A percentile compares a stretch with the other conserved stretches of the same genome.
These are phyloP conservation scores for Rhorus exstirpatorius DNA, from an alignment of 2,888 invertebrate species.

Conservation along the genomic window DNA sequence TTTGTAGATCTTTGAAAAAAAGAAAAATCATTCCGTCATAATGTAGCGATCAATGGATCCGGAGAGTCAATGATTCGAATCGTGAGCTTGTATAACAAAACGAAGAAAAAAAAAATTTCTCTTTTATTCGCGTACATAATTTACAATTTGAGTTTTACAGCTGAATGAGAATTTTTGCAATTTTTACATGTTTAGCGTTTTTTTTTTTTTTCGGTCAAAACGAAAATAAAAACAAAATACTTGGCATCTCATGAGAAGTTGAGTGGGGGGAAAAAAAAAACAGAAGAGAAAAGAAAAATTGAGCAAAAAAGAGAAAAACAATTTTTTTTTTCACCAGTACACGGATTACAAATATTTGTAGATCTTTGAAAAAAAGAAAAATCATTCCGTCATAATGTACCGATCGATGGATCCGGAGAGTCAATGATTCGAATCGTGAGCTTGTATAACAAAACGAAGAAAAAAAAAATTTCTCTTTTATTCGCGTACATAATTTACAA, in stretches of 20 bases:
- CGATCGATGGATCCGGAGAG: conserved; percentile 13
- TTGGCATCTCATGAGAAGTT: conserved; percentile 60
- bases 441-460: conserved; percentile 23
- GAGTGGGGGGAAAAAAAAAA: no score
- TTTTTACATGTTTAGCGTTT: conserved; percentile 81
- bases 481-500: conserved; percentile 85
- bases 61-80: conserved; percentile 9
- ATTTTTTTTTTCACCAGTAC: conserved; percentile 81
- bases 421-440: conserved; percentile 23
- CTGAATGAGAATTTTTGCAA: no score
- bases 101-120: no score
- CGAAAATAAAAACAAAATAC: conserved; percentile 69
- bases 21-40: conserved; percentile 32
- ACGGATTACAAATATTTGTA: conserved; percentile 76
- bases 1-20: conserved; percentile 65
- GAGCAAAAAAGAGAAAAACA: conserved; percentile 49
- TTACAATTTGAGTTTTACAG: no score
- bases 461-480: conserved; percentile 58
- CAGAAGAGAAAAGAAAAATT: conserved; percentile 54
- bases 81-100: no score
- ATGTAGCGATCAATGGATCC: conserved; percentile 24
- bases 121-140: no score
- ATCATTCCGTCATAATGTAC: conserved; percentile 37
- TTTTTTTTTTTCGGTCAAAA: conserved; percentile 73
- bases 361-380: conserved; percentile 57